Base-by-base conservation (phyloP, 2,888 invertebrate species). In the Mythimna vitellina region DNA sequence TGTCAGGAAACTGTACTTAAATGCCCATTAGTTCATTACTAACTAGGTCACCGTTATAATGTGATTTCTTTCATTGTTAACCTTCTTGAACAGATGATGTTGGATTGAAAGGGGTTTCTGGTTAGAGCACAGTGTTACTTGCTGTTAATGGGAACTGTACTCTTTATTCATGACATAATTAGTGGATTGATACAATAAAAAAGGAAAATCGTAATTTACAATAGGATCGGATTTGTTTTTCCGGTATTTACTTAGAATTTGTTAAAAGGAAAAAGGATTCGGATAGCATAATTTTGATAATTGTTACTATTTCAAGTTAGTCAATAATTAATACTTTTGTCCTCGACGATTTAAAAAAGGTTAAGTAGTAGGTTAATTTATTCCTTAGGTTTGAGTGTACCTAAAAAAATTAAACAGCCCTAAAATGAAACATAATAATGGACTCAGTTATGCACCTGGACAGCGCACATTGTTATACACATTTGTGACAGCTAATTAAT, bases 41-140 rank as follows among this genome's bases (percentile, higher is more conserved):
- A 79, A 81, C 62, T 83, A 73, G 84, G 86, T 79, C 84, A 73
- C 74, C 67, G 71, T 75, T 73, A 73, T 75, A 80, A 63, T 72
- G 73, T 76, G 67, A 80, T 78, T 84, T 78, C 46, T 60, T 83
- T 63, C 63, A 67, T 73, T 78, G 76, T 70, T 69, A 67, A 71
- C 57, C 69, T 71, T 62, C 69, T 79, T 76, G 65, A 66, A 60
- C 73, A 64, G 46, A 63, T 78, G 51, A 58, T 72, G 56, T 78
- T 71, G 62, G n/a, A 42, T 56, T 66, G 20, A 35, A 73, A 72
- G 46, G 72, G 38, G 49, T 17, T 70, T 61, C 29, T 54, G 29
- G 20, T 70, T 38, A 51, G 32, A 49, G 49, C 29, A 70, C 69
- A 54, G 17, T 35, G 17, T 42, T 61, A 61, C 53, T 17, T 54